Evolutionary conservation across 2,888 invertebrate species (phyloP), one percentile per base, ranked within the genome.

Genomic region (Parelbella ahira): DNA sequence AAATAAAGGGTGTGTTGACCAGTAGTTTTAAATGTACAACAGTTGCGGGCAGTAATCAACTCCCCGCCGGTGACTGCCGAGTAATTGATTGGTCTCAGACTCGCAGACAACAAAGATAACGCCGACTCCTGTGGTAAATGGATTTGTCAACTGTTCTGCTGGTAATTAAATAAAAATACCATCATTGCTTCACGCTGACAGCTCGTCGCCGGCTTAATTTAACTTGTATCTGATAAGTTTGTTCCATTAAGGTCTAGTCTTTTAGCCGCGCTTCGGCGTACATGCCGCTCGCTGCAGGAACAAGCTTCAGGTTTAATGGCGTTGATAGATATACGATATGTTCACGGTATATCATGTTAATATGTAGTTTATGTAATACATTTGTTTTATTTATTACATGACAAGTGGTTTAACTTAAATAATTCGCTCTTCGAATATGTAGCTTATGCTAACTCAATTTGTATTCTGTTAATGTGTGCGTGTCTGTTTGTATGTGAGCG

Each of bases 11-110:
- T 27, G 33, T 41, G 41, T 41, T 41, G 41, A 41, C 32, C 33
- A 29, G 38, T 37, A 41, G 62, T 63, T 60, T 67, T 63, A 63
- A 59, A 56, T 56, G 56, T 54, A 60, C 62, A 63, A 64, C 59
- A 63, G 66, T 57, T 49, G 58, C 51, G 49, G 58, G 49, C 56
- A 68, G 75, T 77, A 81, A 81, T 83, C 78, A 80, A 76, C 71
- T 67, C 68, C 63, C 68, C 58, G 59, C 63, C 63, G 68, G 68
- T 62, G 68, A 65, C 67, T 68, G 56, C 53, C 51, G 52, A 53
- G 72, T 77, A 83, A 81, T 81, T 82, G 84, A 86, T 86, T 81
- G 79, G 78, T 78, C 75, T 68, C 74, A 69, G 75, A 63, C 68
- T 65, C 68, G 65, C 68, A 77, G 81, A 81, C 80, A 71, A 79